Evolutionary conservation across 2,113 vertebrate species (phyloP).

Genomic region (Heterotilapia buettikoferi): DNA sequence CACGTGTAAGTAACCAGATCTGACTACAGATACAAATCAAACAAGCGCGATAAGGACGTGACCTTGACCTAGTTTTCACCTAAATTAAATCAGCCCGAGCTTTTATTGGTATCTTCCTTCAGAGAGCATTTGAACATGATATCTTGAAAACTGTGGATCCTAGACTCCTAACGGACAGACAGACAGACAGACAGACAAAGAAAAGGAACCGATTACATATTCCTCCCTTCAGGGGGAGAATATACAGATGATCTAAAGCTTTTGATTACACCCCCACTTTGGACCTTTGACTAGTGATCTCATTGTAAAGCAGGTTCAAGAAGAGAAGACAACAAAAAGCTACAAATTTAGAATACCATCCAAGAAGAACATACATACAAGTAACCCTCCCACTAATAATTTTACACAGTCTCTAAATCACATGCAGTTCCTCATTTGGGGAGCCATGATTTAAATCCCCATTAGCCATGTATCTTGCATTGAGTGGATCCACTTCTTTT

Average conservation of each 20-base stretch:
- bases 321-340: background rate
- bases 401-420: slow-evolving; percentile 8
- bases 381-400: background rate
- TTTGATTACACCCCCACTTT: background rate
- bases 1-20: background rate
- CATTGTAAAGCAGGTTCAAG: background rate
- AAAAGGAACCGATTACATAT: background rate
- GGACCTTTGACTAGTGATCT: background rate
- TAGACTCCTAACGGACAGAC: background rate
- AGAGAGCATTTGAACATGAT: background rate
- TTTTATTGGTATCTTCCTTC: background rate
- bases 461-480: background rate
- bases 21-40: background rate
- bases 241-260: background rate
- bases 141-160: background rate
- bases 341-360: background rate
- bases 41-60: accelerated
- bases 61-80: background rate
- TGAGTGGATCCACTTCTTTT: background rate
- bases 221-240: background rate
- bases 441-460: background rate
- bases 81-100: background rate
- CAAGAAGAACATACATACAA: background rate
- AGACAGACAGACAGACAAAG: background rate
- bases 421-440: background rate